Percentiles rank a stretch among this genome's conserved stretches.
phyloP scores from a whole-genome alignment of 1,140 invertebrate species.

The Melanaphis sacchari region DNA sequence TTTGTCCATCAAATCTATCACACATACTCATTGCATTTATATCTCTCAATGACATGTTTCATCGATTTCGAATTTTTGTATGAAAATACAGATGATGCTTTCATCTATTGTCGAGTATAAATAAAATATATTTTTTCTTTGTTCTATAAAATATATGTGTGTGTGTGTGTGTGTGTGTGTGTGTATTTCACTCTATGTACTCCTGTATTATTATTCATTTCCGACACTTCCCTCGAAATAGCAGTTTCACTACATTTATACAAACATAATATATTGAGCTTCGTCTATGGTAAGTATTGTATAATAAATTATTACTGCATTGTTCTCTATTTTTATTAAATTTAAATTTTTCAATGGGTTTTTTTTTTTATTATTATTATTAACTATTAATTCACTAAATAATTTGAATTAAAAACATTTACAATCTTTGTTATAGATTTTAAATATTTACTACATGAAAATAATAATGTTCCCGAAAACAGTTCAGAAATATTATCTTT shows the following conservation, averaged over 20 bases:
- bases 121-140: neutral
- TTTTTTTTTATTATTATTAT: neutral
- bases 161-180: neutral
- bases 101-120: neutral
- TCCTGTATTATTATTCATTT: neutral
- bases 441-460: neutral
- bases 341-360: neutral
- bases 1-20: neutral
- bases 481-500: neutral
- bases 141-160: neutral
- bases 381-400: neutral
- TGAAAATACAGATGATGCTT: neutral
- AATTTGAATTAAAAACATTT: neutral
- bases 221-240: neutral
- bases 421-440: neutral
- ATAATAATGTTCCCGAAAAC: neutral
- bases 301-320: neutral
- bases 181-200: neutral
- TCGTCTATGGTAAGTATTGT: neutral
- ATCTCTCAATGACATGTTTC: neutral
- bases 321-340: neutral
- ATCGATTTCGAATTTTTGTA: neutral
- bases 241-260: neutral
- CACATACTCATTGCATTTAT: neutral
- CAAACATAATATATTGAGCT: neutral